A percentile compares a stretch with the other conserved stretches of the same genome.
phyloP scores from a whole-genome alignment of 2,113 vertebrate species.

The Phainopepla nitens region DNA sequence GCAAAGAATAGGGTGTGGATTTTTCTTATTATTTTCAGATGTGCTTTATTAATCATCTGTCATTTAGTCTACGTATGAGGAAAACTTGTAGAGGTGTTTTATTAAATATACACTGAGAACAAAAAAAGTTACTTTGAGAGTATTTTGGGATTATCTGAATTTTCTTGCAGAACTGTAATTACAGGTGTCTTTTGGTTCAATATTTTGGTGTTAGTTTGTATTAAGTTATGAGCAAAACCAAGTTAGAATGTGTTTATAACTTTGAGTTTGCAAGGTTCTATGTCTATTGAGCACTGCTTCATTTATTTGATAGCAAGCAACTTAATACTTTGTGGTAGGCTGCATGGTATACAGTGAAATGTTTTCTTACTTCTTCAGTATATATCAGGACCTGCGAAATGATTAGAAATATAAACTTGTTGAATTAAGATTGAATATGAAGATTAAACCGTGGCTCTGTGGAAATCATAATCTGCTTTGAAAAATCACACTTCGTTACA shows the following conservation, averaged over 20 bases:
- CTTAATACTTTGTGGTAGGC: background rate
- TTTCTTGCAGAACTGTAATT: background rate
- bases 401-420: background rate
- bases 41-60: background rate
- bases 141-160: background rate
- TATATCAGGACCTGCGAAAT: background rate
- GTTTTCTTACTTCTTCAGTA: background rate
- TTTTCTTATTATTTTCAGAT: background rate
- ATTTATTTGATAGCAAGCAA: background rate
- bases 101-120: background rate
- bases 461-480: background rate
- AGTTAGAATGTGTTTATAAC: background rate
- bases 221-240: background rate
- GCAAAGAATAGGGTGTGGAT: background rate
- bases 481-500: background rate
- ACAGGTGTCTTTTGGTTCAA: background rate
- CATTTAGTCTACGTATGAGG: background rate
- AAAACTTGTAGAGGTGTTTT: background rate
- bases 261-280: background rate
- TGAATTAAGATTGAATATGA: background rate
- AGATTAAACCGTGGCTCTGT: background rate
- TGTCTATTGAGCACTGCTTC: background rate
- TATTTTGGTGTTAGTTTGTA: background rate
- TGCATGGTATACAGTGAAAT: background rate
- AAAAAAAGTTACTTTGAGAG: background rate